Percentiles rank a stretch among this genome's conserved stretches.
Conservation (phyloP, 92 coral and sea anemone species). For the Paragorgia papillata region DNA sequence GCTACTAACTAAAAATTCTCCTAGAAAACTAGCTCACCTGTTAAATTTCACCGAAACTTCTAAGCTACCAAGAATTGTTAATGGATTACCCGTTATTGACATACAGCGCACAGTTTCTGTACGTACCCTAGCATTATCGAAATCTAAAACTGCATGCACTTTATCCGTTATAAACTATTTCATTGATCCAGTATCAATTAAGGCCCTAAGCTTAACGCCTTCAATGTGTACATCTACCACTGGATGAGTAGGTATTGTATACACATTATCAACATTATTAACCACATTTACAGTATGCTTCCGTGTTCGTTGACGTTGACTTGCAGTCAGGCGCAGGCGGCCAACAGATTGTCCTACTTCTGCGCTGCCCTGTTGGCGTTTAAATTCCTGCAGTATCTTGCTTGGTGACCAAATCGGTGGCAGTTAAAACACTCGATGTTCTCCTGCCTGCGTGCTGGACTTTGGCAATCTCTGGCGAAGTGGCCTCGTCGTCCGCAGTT, state of each 20-base stretch:
- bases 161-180: conserved; percentile 27
- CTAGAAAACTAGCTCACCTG: not conserved
- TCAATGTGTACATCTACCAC: not conserved
- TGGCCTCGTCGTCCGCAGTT: conserved; percentile 23
- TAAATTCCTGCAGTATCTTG: not conserved
- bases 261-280: not conserved
- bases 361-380: not conserved
- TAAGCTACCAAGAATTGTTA: conserved; percentile 21
- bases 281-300: not conserved
- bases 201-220: conserved; percentile 3
- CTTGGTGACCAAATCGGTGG: not conserved
- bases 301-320: not conserved
- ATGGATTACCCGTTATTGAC: conserved; percentile 41
- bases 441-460: not conserved
- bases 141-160: conserved; percentile 34
- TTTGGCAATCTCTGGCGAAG: conserved; percentile 10
- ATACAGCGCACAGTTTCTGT: not conserved
- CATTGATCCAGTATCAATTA: conserved; percentile 53
- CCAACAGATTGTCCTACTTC: not conserved
- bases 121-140: not conserved
- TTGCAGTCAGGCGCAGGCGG: too few relatives aligned
- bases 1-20: conserved; percentile 22
- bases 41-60: conserved; percentile 10
- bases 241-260: not conserved
- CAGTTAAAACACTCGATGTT: too few relatives aligned